These are phyloP conservation scores for Cremastobaeus sp. DNA, from an alignment of 2,888 invertebrate species.

Conservation along the genomic window DNA sequence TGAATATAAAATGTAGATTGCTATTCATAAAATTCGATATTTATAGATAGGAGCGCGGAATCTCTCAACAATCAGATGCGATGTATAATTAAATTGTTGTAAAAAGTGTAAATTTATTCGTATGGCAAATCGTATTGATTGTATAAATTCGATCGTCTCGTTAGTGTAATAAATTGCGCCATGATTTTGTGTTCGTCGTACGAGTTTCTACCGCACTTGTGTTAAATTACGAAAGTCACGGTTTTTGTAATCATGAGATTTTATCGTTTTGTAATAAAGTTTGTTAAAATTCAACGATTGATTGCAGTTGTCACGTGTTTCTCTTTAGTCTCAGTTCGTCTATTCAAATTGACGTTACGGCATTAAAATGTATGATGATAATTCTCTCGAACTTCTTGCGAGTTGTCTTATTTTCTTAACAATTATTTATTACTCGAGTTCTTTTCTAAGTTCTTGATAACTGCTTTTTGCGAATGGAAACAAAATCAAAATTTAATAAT, in stretches of 20 bases:
- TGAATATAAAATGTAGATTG: conserved; percentile 42
- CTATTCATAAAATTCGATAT: conserved; percentile 45
- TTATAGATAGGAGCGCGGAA: conserved; percentile 35
- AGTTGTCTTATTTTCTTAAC: too few relatives aligned
- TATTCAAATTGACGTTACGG: too few relatives aligned
- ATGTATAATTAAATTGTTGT: conserved; percentile 57
- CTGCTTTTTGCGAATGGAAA: too few relatives aligned
- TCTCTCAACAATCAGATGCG: conserved; percentile 12
- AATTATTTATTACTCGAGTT: too few relatives aligned
- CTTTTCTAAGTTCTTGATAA: too few relatives aligned
- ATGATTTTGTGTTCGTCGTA: conserved; percentile 35
- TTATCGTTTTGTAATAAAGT: conserved; percentile 56
- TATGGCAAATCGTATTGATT: conserved; percentile 48
- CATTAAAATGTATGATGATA: too few relatives aligned
- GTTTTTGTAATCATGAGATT: conserved; percentile 54
- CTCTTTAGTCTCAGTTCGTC: not conserved
- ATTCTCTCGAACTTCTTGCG: too few relatives aligned
- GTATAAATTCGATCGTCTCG: conserved; percentile 51
- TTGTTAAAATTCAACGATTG: conserved; percentile 45
- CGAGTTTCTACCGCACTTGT: conserved; percentile 37
- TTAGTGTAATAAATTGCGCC: conserved; percentile 42
- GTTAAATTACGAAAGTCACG: conserved; percentile 33
- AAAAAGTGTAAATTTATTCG: conserved; percentile 57
- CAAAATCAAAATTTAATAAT: too few relatives aligned
- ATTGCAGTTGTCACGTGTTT: conserved; percentile 4